Evolutionary conservation across 2,113 vertebrate species (phyloP).

Genomic region (Pelvicachromis taeniatus): DNA sequence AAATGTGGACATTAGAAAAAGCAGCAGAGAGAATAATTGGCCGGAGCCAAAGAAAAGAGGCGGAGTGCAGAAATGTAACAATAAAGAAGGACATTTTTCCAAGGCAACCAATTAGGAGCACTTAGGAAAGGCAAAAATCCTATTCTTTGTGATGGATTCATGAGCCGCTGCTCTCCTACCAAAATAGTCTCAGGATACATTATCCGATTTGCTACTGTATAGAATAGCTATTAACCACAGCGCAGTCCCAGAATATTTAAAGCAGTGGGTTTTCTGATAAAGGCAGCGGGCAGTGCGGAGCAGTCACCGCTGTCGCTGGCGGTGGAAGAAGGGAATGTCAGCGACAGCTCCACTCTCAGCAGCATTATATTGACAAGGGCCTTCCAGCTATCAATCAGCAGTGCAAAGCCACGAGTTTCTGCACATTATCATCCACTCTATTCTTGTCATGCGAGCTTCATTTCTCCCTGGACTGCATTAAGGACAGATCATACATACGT

Average conservation of each 20-base stretch:
- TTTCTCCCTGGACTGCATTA: conserved; percentile 24
- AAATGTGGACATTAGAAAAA: conserved; percentile 35
- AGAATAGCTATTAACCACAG: neutral
- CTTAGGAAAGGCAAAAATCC: neutral
- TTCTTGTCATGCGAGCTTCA: conserved; percentile 30
- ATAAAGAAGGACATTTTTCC: conserved; percentile 17
- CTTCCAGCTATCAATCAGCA: conserved; percentile 53
- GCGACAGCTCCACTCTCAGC: neutral
- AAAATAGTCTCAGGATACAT: neutral
- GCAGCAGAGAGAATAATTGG: conserved; percentile 35
- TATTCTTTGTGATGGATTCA: conserved; percentile 10
- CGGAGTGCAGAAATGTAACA: conserved; percentile 10
- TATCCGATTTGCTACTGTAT: neutral
- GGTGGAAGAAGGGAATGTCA: conserved; percentile 18
- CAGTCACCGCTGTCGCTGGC: conserved; percentile 4
- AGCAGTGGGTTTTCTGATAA: neutral
- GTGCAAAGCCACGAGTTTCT: neutral
- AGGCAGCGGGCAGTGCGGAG: neutral
- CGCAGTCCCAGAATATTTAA: neutral
- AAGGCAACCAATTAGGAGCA: conserved; percentile 27
- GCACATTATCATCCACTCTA: conserved; percentile 40
- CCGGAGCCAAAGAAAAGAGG: neutral
- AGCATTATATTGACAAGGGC: conserved; percentile 39
- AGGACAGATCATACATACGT: conserved; percentile 22
- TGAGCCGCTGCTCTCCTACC: neutral